Conservation (phyloP, 2,888 invertebrate genomes). For the Tinea semifulvella region DNA sequence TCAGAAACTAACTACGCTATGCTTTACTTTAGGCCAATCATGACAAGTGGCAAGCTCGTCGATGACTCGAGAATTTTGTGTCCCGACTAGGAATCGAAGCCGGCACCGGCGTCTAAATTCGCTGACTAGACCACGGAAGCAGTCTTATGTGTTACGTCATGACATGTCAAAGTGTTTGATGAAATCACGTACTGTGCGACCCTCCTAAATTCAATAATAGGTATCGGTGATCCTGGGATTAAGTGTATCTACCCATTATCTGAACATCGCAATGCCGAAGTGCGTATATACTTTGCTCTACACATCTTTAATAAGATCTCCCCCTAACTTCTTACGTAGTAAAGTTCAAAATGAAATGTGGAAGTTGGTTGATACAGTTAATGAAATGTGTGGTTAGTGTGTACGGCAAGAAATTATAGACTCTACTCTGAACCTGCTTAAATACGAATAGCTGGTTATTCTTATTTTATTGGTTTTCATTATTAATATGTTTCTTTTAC, state of each 20-base stretch:
- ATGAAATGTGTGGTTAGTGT: slow-evolving; percentile 3
- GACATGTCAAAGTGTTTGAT: slow-evolving; percentile 1
- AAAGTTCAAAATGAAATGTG: slow-evolving; percentile 2
- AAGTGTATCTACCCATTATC: slow-evolving; percentile 11
- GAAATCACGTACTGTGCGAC: slow-evolving; percentile 2
- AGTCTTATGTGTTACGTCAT: too few relatives aligned
- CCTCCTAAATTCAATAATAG: slow-evolving; percentile 9
- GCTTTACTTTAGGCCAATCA: too few relatives aligned
- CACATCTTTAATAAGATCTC: background rate
- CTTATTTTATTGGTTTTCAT: too few relatives aligned
- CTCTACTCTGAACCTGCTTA: too few relatives aligned
- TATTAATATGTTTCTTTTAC: too few relatives aligned
- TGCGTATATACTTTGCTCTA: background rate
- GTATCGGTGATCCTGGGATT: slow-evolving; percentile 8
- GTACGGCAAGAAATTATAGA: background rate
- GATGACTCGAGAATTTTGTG: too few relatives aligned
- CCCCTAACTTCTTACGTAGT: background rate
- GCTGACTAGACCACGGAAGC: too few relatives aligned
- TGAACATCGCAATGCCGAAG: background rate
- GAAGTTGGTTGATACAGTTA: background rate
- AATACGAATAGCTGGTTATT: too few relatives aligned
- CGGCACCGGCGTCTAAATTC: too few relatives aligned
- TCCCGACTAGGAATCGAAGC: too few relatives aligned
- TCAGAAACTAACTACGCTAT: too few relatives aligned
- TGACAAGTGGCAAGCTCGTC: too few relatives aligned